Percentiles rank a stretch among this genome's conserved stretches.
Evolutionary conservation across 2,888 invertebrate genomes (phyloP).

Genomic region (Acanthosepion esculentum): DNA sequence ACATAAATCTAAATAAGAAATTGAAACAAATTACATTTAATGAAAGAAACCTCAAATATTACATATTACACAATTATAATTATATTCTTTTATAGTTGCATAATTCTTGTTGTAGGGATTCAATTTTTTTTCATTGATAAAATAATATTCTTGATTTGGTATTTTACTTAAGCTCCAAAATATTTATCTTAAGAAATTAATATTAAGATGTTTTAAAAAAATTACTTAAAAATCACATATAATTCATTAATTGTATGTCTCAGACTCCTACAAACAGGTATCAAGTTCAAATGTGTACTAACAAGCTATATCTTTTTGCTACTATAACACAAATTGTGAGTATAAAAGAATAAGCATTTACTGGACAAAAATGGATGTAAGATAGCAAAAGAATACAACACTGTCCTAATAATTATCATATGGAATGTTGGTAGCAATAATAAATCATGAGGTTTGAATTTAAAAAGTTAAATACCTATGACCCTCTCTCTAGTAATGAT

Average conservation of each 20-base stretch:
- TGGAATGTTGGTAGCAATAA: not conserved
- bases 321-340: not conserved
- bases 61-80: not conserved
- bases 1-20: not conserved
- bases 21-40: not conserved
- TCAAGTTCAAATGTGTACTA: not conserved
- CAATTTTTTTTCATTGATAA: not conserved
- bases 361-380: not conserved
- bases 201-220: not conserved
- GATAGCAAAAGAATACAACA: not conserved
- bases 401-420: not conserved
- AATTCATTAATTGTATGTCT: not conserved
- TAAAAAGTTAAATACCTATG: no score
- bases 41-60: not conserved
- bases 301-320: not conserved
- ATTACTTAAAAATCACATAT: not conserved
- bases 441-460: no score
- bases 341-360: not conserved
- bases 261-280: not conserved
- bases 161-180: not conserved
- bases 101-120: not conserved
- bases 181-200: not conserved
- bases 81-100: not conserved
- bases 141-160: not conserved
- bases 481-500: no score